These are phyloP conservation scores for Pangasius mekongensis DNA, from an alignment of 2,797 vertebrate species.

Conservation along the genomic window DNA sequence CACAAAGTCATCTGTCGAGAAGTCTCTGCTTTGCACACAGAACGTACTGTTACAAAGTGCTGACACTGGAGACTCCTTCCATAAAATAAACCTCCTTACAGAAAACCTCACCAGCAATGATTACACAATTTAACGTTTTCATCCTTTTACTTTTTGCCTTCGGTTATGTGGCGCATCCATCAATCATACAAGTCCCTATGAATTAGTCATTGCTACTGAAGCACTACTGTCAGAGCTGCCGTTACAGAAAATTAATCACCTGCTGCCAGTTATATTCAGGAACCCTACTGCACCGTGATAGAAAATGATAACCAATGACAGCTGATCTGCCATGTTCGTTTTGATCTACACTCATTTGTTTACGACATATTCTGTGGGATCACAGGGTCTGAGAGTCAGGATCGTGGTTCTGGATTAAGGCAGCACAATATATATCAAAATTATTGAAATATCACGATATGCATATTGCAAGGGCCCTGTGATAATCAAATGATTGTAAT, in stretches of 20 bases:
- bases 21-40: not conserved
- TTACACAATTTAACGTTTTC: not conserved
- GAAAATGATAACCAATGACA: too few relatives aligned
- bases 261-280: not conserved
- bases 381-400: not conserved
- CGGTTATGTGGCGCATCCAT: not conserved
- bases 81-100: not conserved
- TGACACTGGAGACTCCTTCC: not conserved
- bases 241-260: not conserved
- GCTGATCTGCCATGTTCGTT: not conserved
- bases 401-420: not conserved
- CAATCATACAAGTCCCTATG: not conserved
- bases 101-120: too few relatives aligned
- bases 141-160: not conserved
- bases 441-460: too few relatives aligned
- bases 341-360: not conserved
- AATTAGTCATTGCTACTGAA: not conserved
- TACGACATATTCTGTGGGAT: not conserved
- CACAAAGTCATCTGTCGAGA: not conserved
- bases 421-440: too few relatives aligned
- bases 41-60: not conserved
- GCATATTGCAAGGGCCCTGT: too few relatives aligned
- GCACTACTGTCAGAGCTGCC: not conserved
- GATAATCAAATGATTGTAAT: too few relatives aligned
- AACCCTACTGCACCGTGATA: not conserved